phyloP scores from a whole-genome alignment of 2,888 invertebrate genomes.

The Imbricaverruca yamaguchii region DNA sequence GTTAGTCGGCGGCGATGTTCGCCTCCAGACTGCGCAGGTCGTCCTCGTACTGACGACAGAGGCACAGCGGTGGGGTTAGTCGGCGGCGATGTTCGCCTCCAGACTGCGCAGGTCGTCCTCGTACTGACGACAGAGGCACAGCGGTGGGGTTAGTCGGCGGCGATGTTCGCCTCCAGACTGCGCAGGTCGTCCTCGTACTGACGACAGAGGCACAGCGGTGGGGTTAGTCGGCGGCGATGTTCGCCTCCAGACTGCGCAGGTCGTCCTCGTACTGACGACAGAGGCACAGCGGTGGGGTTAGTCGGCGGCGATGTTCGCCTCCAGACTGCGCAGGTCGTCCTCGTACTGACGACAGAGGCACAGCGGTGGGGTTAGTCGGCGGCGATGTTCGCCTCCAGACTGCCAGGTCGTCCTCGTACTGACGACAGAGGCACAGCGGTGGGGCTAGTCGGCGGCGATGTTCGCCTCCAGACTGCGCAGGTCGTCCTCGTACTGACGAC shows the following conservation, averaged over 20 bases:
- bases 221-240: conserved; percentile 56
- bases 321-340: conserved; percentile 73
- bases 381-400: conserved; percentile 74
- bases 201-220: neutral
- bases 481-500: conserved; percentile 68
- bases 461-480: conserved; percentile 74
- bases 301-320: conserved; percentile 69
- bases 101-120: conserved; percentile 74
- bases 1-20: conserved; percentile 60
- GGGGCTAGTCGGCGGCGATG: conserved; percentile 54
- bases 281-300: neutral
- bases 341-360: conserved; percentile 54
- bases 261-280: conserved; percentile 67
- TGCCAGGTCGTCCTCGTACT: conserved; percentile 79
- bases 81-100: conserved; percentile 74
- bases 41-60: conserved; percentile 61
- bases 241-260: conserved; percentile 71
- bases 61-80: neutral
- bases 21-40: conserved; percentile 74
- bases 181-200: conserved; percentile 78
- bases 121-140: conserved; percentile 51
- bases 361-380: conserved; percentile 43
- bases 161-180: conserved; percentile 75
- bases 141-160: conserved; percentile 45
- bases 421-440: neutral